Evolutionary conservation across 2,888 invertebrate species (phyloP).

Genomic region (Nowickia ferox): DNA sequence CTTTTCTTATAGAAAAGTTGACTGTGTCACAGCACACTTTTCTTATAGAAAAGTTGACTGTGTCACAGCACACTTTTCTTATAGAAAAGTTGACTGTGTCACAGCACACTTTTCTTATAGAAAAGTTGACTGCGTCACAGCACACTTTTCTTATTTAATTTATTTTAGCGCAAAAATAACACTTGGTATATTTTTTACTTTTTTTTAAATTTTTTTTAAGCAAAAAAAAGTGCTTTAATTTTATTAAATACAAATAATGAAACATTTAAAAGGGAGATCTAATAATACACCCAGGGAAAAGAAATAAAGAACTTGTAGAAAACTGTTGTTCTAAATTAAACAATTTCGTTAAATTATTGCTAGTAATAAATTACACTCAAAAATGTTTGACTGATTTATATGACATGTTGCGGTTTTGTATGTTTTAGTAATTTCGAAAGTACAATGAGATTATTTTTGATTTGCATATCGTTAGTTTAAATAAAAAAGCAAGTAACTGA

Average conservation of each 20-base stretch:
- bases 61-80: no score
- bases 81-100: no score
- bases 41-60: no score
- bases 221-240: background rate
- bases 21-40: no score
- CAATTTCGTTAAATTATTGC: background rate
- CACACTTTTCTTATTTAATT: background rate
- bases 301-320: background rate
- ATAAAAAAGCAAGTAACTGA: no score
- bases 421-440: no score
- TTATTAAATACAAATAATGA: background rate
- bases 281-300: background rate
- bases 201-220: background rate
- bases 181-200: background rate
- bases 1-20: no score
- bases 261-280: background rate
- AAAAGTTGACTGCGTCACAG: no score
- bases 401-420: no score
- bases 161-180: background rate
- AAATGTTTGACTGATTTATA: background rate
- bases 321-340: conserved; percentile 2
- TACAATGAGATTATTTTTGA: no score
- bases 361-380: conserved; percentile 6
- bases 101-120: no score
- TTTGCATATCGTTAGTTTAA: no score